Percentiles rank a stretch among this genome's conserved stretches.
Evolutionary conservation across 2,797 vertebrate species (phyloP).

Genomic region (Pangasius krempfi): DNA sequence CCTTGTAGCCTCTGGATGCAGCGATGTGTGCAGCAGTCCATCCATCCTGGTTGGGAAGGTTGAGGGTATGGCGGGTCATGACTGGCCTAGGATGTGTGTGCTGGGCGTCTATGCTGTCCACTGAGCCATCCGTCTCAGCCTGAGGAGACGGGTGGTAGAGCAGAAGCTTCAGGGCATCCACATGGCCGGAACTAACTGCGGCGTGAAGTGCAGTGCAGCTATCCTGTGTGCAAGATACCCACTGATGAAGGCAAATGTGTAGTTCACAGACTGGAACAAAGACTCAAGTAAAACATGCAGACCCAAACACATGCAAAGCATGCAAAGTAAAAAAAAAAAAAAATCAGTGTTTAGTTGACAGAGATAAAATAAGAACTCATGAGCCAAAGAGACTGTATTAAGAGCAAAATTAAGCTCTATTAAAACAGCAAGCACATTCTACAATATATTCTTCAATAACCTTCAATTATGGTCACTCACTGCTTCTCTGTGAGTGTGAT

Average conservation of each 20-base stretch:
- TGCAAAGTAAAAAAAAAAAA: background rate
- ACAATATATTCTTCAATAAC: background rate
- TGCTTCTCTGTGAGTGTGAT: background rate
- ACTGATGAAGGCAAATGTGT: background rate
- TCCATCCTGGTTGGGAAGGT: conserved; percentile 85
- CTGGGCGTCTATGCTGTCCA: conserved; percentile 47
- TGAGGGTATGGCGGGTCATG: conserved; percentile 81
- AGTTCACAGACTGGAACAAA: background rate
- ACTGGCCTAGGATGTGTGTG: conserved; percentile 61
- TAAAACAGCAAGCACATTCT: conserved; percentile 38
- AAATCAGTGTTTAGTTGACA: background rate
- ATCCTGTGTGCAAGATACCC: conserved; percentile 75
- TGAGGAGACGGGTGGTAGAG: conserved; percentile 74
- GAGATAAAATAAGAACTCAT: background rate
- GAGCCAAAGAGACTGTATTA: background rate
- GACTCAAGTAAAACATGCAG: background rate
- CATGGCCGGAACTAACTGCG: conserved; percentile 85
- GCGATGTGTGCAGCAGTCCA: conserved; percentile 94
- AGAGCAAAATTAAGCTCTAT: background rate
- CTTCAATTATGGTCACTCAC: conserved; percentile 61
- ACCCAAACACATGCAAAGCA: background rate
- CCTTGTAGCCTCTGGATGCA: conserved; percentile 93
- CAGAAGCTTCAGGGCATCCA: conserved; percentile 84
- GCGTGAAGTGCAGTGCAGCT: conserved; percentile 88
- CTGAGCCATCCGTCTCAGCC: conserved; percentile 53